Evolutionary conservation across 2,797 vertebrate species (phyloP).

Genomic region (Odontamblyopus rebecca): DNA sequence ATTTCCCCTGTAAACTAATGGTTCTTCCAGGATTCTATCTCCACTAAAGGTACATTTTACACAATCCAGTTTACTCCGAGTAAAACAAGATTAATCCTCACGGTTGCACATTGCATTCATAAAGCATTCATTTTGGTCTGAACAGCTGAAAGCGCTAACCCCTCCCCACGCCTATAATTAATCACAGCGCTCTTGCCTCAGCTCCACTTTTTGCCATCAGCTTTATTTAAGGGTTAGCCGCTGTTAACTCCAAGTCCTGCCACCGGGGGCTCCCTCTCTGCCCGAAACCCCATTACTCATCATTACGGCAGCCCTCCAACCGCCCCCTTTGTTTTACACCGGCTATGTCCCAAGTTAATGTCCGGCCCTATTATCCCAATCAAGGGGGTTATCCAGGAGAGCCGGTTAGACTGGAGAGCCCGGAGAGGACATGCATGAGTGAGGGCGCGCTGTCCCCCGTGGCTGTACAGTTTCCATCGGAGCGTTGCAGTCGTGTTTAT

Average conservation of each 20-base stretch:
- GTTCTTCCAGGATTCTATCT: not conserved
- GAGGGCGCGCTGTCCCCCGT: constrained; percentile 27
- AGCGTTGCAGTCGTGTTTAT: constrained; percentile 39
- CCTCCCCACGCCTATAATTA: not conserved
- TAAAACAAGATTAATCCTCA: constrained; percentile 11
- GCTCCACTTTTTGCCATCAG: constrained; percentile 14
- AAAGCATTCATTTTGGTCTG: constrained; percentile 5
- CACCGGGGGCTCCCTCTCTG: constrained; percentile 31
- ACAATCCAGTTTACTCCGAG: not conserved
- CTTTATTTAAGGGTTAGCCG: constrained; percentile 13
- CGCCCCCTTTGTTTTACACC: constrained; percentile 41
- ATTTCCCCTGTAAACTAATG: not conserved
- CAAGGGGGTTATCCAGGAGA: constrained; percentile 63
- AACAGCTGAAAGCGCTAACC: constrained; percentile 5
- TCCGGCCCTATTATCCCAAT: constrained; percentile 70
- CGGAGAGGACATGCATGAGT: constrained; percentile 29
- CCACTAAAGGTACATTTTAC: not conserved
- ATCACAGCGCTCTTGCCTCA: constrained; percentile 13
- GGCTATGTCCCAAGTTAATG: constrained; percentile 44
- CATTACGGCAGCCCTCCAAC: constrained; percentile 41
- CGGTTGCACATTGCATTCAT: not conserved
- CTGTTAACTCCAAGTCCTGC: constrained; percentile 31
- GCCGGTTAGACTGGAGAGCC: constrained; percentile 13
- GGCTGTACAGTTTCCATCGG: constrained; percentile 52
- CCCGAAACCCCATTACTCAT: constrained; percentile 56